Percentiles rank a stretch among this genome's conserved stretches.
These are phyloP conservation scores for Escarpia spicata DNA, from an alignment of 2,888 invertebrate genomes.

Conservation along the genomic window DNA sequence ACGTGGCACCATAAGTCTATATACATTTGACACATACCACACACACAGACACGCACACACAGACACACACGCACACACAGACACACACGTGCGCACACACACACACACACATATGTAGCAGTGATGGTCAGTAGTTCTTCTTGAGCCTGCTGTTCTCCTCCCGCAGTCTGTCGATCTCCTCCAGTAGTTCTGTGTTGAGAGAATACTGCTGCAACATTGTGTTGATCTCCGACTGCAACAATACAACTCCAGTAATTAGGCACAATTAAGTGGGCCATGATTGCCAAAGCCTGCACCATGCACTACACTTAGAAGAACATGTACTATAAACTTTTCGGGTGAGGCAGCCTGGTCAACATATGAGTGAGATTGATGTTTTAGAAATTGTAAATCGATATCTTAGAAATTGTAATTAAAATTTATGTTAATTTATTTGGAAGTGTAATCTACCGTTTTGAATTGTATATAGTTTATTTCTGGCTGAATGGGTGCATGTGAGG, in stretches of 20 bases:
- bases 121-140: constrained; percentile 47
- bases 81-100: neutral
- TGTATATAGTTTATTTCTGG: neutral
- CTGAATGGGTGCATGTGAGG: too few relatives aligned
- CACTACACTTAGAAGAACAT: too few relatives aligned
- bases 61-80: too few relatives aligned
- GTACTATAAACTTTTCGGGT: too few relatives aligned
- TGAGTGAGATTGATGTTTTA: too few relatives aligned
- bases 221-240: constrained; percentile 48
- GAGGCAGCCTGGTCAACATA: too few relatives aligned
- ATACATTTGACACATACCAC: neutral
- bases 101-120: neutral
- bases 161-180: constrained; percentile 51
- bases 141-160: constrained; percentile 55
- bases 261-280: neutral
- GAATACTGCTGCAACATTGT: constrained; percentile 51
- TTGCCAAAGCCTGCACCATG: neutral
- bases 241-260: neutral
- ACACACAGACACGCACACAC: neutral
- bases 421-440: neutral
- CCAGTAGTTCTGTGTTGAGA: constrained; percentile 53
- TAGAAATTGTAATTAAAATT: neutral
- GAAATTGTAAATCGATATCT: too few relatives aligned
- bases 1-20: neutral
- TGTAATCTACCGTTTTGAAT: neutral